Evolutionary conservation across 2,797 vertebrate genomes (phyloP).

Genomic region (Acanthornis magna): DNA sequence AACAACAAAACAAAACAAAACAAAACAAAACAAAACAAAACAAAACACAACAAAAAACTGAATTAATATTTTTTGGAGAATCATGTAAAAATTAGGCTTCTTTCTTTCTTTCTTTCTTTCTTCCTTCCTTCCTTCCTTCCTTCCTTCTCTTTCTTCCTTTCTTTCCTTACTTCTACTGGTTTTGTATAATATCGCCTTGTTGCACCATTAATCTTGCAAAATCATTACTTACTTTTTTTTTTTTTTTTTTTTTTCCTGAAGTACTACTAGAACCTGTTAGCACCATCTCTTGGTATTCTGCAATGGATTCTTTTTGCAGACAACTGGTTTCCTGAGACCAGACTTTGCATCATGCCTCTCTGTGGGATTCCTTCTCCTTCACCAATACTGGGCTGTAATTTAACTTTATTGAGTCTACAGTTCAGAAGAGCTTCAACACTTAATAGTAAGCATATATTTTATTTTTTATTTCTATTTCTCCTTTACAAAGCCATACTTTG

Average conservation of each 20-base stretch:
- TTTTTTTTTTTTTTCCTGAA: not conserved
- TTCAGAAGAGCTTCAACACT: not conserved
- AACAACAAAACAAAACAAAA: no score
- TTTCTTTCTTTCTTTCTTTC: not conserved
- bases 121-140: not conserved
- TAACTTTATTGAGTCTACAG: not conserved
- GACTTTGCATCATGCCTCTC: not conserved
- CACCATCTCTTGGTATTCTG: not conserved
- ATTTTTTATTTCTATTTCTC: not conserved
- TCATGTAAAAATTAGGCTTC: not conserved
- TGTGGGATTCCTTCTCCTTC: not conserved
- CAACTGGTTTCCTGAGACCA: not conserved
- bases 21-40: not conserved
- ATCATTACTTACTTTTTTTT: rapidly evolving
- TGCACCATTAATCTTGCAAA: not conserved
- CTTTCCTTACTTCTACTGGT: not conserved
- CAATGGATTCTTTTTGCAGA: not conserved
- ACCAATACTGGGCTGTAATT: not conserved
- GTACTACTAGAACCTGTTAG: not conserved
- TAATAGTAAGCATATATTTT: not conserved
- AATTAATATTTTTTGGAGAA: not conserved
- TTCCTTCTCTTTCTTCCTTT: no score
- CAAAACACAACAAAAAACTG: not conserved
- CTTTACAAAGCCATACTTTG: not conserved
- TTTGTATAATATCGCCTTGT: not conserved